Evolutionary conservation across 2,888 invertebrate genomes (phyloP), one percentile per base, ranked within the genome.

Genomic region (Xylota segnis): DNA sequence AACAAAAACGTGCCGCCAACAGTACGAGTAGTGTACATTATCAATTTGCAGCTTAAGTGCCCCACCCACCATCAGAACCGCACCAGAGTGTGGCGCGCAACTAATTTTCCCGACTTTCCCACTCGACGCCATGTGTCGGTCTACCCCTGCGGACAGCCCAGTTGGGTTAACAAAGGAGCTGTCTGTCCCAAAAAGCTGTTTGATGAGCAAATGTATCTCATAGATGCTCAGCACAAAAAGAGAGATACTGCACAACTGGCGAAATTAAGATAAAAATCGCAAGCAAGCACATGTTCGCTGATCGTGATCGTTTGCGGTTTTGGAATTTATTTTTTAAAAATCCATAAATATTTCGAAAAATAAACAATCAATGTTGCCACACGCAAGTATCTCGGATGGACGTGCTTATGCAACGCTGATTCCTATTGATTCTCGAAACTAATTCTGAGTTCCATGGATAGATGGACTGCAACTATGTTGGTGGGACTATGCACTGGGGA

Each of bases 91-190:
- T 74, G 52, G 54, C 43, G 54, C 56, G 58, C 75, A 66, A 37
- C 47, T 75, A 37, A 75, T 75, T 75, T 75, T 75, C 66, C 66
- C 66, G 37, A 52, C 66, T 77, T 77, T 29, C 68, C 68, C 70
- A 76, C 66, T 68, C 52, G 68, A 68, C 58, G 66, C 68, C 59
- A 76, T 47, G 56, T 66, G 47, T 66, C 65, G 10, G 27, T 34
- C 43, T 9, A n/a, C 45, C 58, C 54, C 18, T 37, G 14, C 10
- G 43, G 10, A 14, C 47, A 47, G 7, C 59, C 59, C 68, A 54
- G 58, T 40, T 63, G 43, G 43, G 34, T 14, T 10, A 66, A 66
- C 66, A 66, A 66, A 66, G 66, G 2, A 1, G 52, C 50, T 52
- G 50, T 37, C 66, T 66, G 27, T 66, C 52, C 23, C 27, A 12